Percentiles rank a stretch among this genome's conserved stretches.
Conservation (phyloP, 2,113 vertebrate genomes). For the Mesoclemmys tuberculata region DNA sequence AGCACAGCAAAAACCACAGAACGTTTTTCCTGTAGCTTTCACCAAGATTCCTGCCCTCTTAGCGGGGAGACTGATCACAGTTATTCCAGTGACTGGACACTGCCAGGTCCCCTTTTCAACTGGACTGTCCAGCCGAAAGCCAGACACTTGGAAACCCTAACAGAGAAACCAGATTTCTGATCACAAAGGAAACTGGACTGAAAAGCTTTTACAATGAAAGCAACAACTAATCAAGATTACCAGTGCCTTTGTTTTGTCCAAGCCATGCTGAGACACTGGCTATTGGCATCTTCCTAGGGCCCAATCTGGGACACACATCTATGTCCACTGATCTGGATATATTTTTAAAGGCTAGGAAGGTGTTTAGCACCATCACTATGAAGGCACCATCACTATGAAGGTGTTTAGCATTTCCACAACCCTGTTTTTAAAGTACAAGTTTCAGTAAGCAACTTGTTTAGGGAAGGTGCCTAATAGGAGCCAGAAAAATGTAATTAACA, state of each 20-base stretch:
- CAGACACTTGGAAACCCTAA: no score
- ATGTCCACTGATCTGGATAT: neutral
- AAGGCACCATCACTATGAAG: no score
- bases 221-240: neutral
- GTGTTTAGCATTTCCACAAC: neutral
- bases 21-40: neutral
- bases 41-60: no score
- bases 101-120: no score
- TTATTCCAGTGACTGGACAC: no score
- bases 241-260: neutral
- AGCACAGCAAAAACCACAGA: neutral
- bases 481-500: neutral
- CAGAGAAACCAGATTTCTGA: neutral
- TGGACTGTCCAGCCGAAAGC: no score
- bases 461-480: neutral
- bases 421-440: neutral
- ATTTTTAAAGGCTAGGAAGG: neutral
- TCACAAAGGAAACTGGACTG: neutral
- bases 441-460: neutral
- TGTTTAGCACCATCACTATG: neutral
- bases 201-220: neutral
- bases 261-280: neutral
- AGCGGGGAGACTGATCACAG: no score
- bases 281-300: neutral
- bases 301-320: neutral